phyloP scores from a whole-genome alignment of 2,113 vertebrate genomes.

The Barbus barbus region DNA sequence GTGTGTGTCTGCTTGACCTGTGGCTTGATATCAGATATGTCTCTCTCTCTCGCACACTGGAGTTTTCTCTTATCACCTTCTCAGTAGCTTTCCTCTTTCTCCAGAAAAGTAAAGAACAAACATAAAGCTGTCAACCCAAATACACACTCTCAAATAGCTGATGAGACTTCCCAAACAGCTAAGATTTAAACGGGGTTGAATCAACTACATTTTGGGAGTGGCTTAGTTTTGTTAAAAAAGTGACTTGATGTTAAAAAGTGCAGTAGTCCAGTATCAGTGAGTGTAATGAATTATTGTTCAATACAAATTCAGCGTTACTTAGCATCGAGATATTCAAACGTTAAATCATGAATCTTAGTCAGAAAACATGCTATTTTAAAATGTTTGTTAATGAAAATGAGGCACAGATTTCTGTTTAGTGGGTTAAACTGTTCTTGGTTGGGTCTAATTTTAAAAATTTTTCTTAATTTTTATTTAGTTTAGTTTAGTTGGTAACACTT shows the following conservation, averaged over 20 bases:
- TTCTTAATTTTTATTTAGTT: too few species aligned
- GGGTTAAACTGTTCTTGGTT: too few species aligned
- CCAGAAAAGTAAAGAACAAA: slow-evolving; percentile 35
- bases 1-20: slow-evolving; percentile 56
- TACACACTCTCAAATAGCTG: background rate
- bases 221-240: background rate
- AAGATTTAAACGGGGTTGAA: background rate
- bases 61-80: slow-evolving; percentile 64
- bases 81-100: slow-evolving; percentile 47
- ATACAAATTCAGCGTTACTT: too few species aligned
- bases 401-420: too few species aligned
- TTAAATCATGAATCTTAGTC: too few species aligned
- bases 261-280: background rate
- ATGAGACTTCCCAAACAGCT: background rate
- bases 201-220: background rate
- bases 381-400: too few species aligned
- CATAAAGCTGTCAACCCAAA: slow-evolving; percentile 35
- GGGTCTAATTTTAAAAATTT: too few species aligned
- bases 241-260: background rate
- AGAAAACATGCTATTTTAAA: too few species aligned
- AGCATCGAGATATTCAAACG: too few species aligned
- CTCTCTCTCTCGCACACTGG: slow-evolving; percentile 51
- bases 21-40: slow-evolving; percentile 68
- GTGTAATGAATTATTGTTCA: too few species aligned
- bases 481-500: too few species aligned